A percentile compares a stretch with the other conserved stretches of the same genome.
Evolutionary conservation across 2,113 vertebrate species (phyloP).

Genomic region (Colaptes auratus): DNA sequence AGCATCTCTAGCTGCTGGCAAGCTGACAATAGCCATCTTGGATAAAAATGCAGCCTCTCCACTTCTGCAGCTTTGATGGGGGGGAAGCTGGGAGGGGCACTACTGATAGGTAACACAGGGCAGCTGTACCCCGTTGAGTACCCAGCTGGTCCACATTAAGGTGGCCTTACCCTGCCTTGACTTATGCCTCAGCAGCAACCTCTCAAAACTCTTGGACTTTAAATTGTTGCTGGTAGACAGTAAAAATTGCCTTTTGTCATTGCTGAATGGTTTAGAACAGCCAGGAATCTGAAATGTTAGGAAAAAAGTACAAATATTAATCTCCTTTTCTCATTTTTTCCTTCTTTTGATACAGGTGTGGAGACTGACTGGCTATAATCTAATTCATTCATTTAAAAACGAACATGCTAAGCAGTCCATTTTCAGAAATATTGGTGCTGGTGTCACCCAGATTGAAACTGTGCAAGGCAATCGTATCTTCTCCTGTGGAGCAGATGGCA

Average conservation of each 20-base stretch:
- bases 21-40: neutral
- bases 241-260: neutral
- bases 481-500: conserved; percentile 97
- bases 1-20: neutral
- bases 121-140: neutral
- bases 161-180: neutral
- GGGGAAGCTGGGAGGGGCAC: neutral
- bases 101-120: neutral
- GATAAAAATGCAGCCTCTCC: neutral
- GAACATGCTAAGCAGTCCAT: conserved; percentile 98
- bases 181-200: neutral
- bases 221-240: neutral
- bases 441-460: conserved; percentile 94
- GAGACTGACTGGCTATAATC: conserved; percentile 89
- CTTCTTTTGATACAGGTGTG: conserved; percentile 84
- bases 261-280: neutral
- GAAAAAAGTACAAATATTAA: neutral
- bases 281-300: neutral
- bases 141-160: neutral
- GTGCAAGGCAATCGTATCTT: conserved; percentile 90
- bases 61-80: neutral
- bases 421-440: conserved; percentile 96
- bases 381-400: conserved; percentile 94
- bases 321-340: neutral
- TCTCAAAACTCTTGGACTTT: neutral